phyloP scores from a whole-genome alignment of 1,140 invertebrate genomes.

The Melipona quadrifasciata region DNA sequence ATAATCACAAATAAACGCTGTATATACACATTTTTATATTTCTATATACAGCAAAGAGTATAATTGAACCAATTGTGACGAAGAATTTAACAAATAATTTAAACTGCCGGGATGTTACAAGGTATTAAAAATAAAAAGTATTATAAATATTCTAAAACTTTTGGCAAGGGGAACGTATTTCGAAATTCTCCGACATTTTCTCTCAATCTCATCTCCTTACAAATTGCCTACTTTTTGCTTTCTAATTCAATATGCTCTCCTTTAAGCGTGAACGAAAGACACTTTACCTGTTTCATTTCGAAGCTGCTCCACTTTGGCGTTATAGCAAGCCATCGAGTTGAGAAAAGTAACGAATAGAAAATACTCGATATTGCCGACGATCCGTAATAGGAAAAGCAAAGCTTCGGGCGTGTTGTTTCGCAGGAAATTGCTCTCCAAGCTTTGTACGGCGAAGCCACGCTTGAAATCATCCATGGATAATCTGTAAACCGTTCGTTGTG shows the following conservation, averaged over 20 bases:
- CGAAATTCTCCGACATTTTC: not conserved
- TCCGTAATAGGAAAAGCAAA: constrained; percentile 53
- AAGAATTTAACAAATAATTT: too few species aligned
- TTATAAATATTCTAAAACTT: too few species aligned
- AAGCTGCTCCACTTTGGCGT: constrained; percentile 32
- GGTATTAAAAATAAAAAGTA: too few species aligned
- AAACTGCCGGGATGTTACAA: too few species aligned
- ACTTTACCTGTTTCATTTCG: constrained; percentile 26
- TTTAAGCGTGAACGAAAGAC: too few species aligned
- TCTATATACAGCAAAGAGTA: too few species aligned
- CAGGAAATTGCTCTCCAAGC: constrained; percentile 67
- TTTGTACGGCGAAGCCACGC: constrained; percentile 70
- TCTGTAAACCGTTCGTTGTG: constrained; percentile 40
- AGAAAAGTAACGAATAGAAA: constrained; percentile 70
- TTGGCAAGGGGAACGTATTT: not conserved
- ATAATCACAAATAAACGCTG: too few species aligned
- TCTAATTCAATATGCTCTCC: not conserved
- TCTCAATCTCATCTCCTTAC: not conserved
- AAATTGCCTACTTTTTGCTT: not conserved
- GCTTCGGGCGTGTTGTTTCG: constrained; percentile 37
- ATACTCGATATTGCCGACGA: constrained; percentile 59
- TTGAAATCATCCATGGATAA: constrained; percentile 61
- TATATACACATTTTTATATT: too few species aligned
- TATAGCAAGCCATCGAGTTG: constrained; percentile 56
- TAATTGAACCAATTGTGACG: too few species aligned